Evolutionary conservation across 1,140 invertebrate genomes (phyloP), one percentile per base, ranked within the genome.

Genomic region (Diorhabda carinulata): DNA sequence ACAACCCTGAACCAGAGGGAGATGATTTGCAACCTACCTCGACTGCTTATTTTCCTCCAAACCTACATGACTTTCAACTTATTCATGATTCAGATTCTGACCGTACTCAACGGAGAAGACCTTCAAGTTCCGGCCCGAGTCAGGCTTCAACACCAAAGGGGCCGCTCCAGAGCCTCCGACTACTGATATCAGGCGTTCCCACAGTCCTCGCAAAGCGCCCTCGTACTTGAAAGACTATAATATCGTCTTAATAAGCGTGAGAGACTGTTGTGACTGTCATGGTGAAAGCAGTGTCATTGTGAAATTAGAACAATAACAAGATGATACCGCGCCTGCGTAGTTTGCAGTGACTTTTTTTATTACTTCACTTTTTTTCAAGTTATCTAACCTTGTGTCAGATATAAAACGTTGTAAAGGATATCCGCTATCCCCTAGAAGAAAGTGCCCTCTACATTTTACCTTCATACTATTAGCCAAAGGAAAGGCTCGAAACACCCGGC

Each of bases 341-440:
- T 9, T 45, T 3, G 52, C 64, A 40, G 74, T 45, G 9, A 69
- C 47, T n/a, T 72, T 72, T 72, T 61, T 59, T 69, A 59, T 75
- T 67, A 69, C 57, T 70, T 62, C 70, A 73, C 60, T 70, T 72
- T n/a, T 72, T 74, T 74, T n/a, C 7, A 75, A 4, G 59, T 75
- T 57, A 66, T 8, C 0, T 25, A 25, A 25, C 25, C 25, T 25
- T 25, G 25, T 1, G 25, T 25, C 25, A 25, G 1, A 25, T 43
- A n/a, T n/a, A n/a, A n/a, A n/a, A n/a, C n/a, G n/a, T 7, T n/a
- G 25, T 7, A 68, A 61, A 5, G 72, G 73, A 69, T 76, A 78
- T 44, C 59, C 76, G 66, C 71, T 73, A 60, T 78, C 74, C 42
- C 72, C 70, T 6, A 78, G 8, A 42, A 77, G 59, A 69, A 65